phyloP scores from a whole-genome alignment of 2,888 invertebrate genomes.

The Hylaea fasciaria region DNA sequence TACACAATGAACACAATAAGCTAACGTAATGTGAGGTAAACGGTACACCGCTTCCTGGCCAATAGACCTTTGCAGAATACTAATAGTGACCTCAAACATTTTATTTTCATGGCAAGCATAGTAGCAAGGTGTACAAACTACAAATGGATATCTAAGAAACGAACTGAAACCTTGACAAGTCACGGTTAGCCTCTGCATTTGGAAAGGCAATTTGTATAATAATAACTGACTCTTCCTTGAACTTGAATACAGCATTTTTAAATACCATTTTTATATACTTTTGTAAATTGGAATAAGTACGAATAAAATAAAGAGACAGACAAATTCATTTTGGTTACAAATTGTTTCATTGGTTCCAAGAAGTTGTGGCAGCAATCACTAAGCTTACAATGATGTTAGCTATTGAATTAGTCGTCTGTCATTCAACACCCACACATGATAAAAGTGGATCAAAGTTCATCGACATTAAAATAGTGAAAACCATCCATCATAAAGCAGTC shows the following conservation, averaged over 20 bases:
- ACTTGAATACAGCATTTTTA: slow-evolving; percentile 30
- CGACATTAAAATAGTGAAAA: slow-evolving; percentile 75
- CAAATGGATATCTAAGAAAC: slow-evolving; percentile 25
- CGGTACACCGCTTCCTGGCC: slow-evolving; percentile 71
- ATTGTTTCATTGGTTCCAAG: slow-evolving; percentile 29
- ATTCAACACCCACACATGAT: slow-evolving; percentile 70
- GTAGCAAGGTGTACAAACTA: slow-evolving; percentile 27
- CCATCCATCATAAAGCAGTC: slow-evolving; percentile 75
- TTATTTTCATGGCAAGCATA: slow-evolving; percentile 41
- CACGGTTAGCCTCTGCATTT: slow-evolving; percentile 23
- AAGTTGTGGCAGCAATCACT: slow-evolving; percentile 32
- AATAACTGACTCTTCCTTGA: slow-evolving; percentile 27
- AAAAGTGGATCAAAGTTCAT: slow-evolving; percentile 79
- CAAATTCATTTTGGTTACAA: slow-evolving; percentile 15
- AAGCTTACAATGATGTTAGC: slow-evolving; percentile 47
- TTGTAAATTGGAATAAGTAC: not conserved
- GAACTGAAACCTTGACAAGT: slow-evolving; percentile 35
- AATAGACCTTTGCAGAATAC: slow-evolving; percentile 63
- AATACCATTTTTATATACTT: slow-evolving; percentile 14
- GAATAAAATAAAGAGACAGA: slow-evolving; percentile 6
- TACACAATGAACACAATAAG: slow-evolving; percentile 70
- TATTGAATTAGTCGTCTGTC: slow-evolving; percentile 54
- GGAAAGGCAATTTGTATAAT: slow-evolving; percentile 24
- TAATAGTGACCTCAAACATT: slow-evolving; percentile 60
- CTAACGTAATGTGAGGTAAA: slow-evolving; percentile 75